These are phyloP conservation scores for Ephydatia muelleri DNA, from an alignment of 37 sponge, comb jelly and placozoan genomes.

Conservation along the genomic window DNA sequence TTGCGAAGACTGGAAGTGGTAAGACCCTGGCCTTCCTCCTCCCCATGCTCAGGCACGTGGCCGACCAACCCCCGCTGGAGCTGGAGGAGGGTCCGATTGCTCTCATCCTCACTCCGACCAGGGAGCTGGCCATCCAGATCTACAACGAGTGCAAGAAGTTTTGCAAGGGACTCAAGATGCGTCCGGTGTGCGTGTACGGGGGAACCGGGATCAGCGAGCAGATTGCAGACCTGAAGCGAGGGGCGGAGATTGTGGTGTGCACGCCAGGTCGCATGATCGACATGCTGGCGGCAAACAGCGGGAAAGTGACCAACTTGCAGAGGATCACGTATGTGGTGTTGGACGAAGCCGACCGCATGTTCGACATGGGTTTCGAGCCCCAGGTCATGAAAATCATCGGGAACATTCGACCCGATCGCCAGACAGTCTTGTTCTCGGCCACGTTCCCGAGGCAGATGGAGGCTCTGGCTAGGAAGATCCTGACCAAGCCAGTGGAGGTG, in stretches of 20 bases:
- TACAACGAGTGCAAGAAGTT: conserved; percentile 91
- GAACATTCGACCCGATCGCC: conserved; percentile 91
- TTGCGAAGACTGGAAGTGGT: conserved; percentile 98
- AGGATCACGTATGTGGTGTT: conserved; percentile 94
- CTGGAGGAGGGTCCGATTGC: conserved; percentile 93
- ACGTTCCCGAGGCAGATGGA: conserved; percentile 99
- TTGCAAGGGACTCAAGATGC: conserved; percentile 80
- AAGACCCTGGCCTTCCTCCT: conserved; percentile 97
- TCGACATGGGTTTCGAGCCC: conserved; percentile 99
- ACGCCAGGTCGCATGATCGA: conserved; percentile 99
- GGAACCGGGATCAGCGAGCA: conserved; percentile 99
- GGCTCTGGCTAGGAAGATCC: conserved; percentile 94
- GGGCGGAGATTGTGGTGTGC: conserved; percentile 96
- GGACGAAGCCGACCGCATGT: too few species aligned
- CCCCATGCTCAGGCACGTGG: conserved; percentile 91
- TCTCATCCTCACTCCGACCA: conserved; percentile 88
- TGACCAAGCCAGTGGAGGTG: conserved; percentile 91
- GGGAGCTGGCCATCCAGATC: conserved; percentile 97
- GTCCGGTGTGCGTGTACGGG: conserved; percentile 94
- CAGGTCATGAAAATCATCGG: conserved; percentile 92
- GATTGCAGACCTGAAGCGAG: conserved; percentile 96
- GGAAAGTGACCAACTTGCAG: conserved; percentile 91
- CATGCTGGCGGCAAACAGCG: conserved; percentile 95
- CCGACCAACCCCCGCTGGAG: conserved; percentile 89
- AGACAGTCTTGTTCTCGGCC: conserved; percentile 98